phyloP scores from a whole-genome alignment of 2,797 vertebrate species.

The Sorex maritimensis region DNA sequence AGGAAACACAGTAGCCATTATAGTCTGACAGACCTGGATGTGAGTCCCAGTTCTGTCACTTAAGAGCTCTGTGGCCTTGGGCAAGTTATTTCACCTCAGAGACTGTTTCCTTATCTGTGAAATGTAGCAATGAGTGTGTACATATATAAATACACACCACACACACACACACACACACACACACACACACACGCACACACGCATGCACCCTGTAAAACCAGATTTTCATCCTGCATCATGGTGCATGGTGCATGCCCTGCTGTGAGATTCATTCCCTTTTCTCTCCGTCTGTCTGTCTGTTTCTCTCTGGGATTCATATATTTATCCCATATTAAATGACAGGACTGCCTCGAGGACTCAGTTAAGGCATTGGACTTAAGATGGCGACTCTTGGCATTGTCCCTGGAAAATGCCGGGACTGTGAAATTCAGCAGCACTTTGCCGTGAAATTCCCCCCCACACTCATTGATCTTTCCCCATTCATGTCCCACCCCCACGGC shows the following conservation, averaged over 20 bases:
- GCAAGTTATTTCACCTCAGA: slow-evolving; percentile 63
- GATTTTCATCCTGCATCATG: neutral
- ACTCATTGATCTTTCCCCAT: slow-evolving; percentile 40
- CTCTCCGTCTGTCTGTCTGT: neutral
- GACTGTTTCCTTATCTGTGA: slow-evolving; percentile 58
- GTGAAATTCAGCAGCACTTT: neutral
- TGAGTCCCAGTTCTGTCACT: slow-evolving; percentile 72
- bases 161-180: neutral
- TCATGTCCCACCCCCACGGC: neutral
- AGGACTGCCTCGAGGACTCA: slow-evolving; percentile 18
- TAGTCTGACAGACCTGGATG: slow-evolving; percentile 65
- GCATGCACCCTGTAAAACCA: neutral
- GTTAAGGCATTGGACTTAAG: slow-evolving; percentile 8
- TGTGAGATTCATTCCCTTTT: slow-evolving; percentile 10
- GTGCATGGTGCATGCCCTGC: neutral
- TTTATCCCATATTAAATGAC: slow-evolving; percentile 55
- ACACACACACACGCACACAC: no score
- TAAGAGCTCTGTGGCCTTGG: slow-evolving; percentile 39
- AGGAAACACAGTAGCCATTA: slow-evolving; percentile 38
- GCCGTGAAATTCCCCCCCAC: slow-evolving; percentile 27
- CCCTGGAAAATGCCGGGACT: slow-evolving; percentile 67
- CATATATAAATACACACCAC: neutral
- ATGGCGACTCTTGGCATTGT: slow-evolving; percentile 51
- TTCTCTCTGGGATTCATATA: neutral
- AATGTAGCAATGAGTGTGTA: slow-evolving; percentile 14